Base-by-base conservation (phyloP, 2,888 invertebrate genomes). In the Sinotaia quadrata region DNA sequence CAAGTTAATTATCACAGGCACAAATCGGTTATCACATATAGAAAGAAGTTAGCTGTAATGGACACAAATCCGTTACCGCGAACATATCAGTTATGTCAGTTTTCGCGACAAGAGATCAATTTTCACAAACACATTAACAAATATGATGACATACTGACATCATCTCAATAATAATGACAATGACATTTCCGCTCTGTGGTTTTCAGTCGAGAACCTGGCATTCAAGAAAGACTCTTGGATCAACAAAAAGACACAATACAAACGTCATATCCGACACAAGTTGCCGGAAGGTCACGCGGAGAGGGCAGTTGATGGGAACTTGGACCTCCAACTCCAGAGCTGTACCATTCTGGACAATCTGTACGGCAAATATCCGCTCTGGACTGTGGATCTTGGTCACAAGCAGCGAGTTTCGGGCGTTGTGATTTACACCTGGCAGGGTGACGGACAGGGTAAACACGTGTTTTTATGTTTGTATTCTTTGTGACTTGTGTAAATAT, bases 301-400 rank as follows among this genome's bases (percentile, higher is more conserved):
- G 47, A 85, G 89, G 59, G 90, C 90, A 0, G 90, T 90, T 15
- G 90, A 90, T 77, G 90, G 90, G 7, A 84, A 84, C 67, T 82
- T 85, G 60, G 87, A 89, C 74, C 84, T 85, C 36, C 83, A 83
- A 10, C 82, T 90, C 7, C 86, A 88, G 33, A 84, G 85, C 71
- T 90, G 90, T 75, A 89, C 90, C 37, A 88, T 90, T 44, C 83
- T 90, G 56, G 90, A 90, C 81, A 90, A 90, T 82, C 88, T 89
- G 75, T 89, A 89, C 76, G 90, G 89, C n/a, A 89, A 90, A 65
- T 86, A 88, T 61, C 90, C 90, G 0, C 86, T 90, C 56, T 90
- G 89, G 89, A 90, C 89, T 82, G 89, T 90, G 10, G 90, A 90
- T 76, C 82, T 90, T 47, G 89, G 89, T 10, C 80, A 81, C 60